These are phyloP conservation scores for Beris morrisii DNA, from an alignment of 2,888 invertebrate genomes.

Conservation along the genomic window DNA sequence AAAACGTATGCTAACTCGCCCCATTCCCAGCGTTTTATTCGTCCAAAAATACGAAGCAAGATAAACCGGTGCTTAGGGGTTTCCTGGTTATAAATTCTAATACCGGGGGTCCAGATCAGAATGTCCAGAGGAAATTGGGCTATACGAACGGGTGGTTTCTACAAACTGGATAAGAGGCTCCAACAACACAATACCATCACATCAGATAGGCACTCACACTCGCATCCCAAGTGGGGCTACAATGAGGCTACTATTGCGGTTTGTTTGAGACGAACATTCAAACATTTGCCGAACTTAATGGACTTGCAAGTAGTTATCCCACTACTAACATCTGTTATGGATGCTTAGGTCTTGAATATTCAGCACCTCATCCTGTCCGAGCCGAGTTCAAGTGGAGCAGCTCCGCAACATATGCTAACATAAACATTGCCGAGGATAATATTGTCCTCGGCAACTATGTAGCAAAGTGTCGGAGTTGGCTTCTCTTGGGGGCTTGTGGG, in stretches of 20 bases:
- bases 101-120: slow-evolving; percentile 22
- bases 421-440: no score
- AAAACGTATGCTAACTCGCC: no score
- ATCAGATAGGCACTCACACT: not conserved
- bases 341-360: slow-evolving; percentile 29
- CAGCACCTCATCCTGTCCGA: slow-evolving; percentile 13
- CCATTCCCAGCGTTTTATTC: not conserved
- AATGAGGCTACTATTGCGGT: slow-evolving; percentile 17
- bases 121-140: slow-evolving; percentile 3
- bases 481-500: no score
- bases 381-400: no score
- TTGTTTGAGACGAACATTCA: slow-evolving; percentile 29
- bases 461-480: no score
- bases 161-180: no score
- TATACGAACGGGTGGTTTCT: no score
- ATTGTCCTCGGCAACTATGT: no score
- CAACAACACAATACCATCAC: no score
- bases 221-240: no score
- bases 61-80: slow-evolving; percentile 31
- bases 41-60: slow-evolving; percentile 27
- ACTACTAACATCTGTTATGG: slow-evolving; percentile 28
- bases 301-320: slow-evolving; percentile 32
- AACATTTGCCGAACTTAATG: slow-evolving; percentile 34
- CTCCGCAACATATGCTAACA: no score
- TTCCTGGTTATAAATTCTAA: slow-evolving; percentile 32